Base-by-base conservation (phyloP, 2,113 vertebrate genomes). In the Xiphophorus couchianus region DNA sequence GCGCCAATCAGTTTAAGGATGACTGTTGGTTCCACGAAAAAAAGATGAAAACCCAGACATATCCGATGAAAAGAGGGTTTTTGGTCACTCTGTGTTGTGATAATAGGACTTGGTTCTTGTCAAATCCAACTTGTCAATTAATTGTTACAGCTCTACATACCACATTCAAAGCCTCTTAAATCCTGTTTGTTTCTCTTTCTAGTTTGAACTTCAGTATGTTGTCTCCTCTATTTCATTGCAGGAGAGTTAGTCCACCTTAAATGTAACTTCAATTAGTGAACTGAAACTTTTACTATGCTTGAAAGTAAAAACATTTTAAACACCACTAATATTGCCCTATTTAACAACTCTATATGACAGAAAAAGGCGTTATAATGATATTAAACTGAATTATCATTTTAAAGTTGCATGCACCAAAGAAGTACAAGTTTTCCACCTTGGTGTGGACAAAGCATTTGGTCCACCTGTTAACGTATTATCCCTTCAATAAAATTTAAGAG, bases 381-480 rank as follows among this genome's bases (percentile, higher is more conserved):
- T 1, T 15, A 33, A 65, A 35, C 19, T 11, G 22, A 35, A 35
- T 3, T 73, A 76, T 76, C 70, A 78, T 58, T 66, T 58, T n/a
- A 35, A 76, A 1, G 65, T 33, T 66, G 71, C 77, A 80, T 80
- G 67, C 77, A 81, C 78, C 82, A n/a, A 28, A 4, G 66, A 77
- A 76, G 64, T 81, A 75, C 44, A 74, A 77, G 78, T 79, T 66
- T 73, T 68, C 62, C 19, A 13, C 62, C 66, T 84, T 39, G 67
- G 69, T 86, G 71, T 73, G 67, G 69, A 82, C 65, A 76, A 71
- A 70, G 73, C 9, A 58, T 2, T 37, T 5, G 66, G 66, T 86
- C 85, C 92, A 92, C 89, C 90, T 92, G 91, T 89, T 91, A 78
- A 3, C 71, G 19, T 71, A 82, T 88, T 84, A 89, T 84, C 81